Conservation (phyloP, 92 coral and sea anemone species). For the Actinernus sp. region DNA sequence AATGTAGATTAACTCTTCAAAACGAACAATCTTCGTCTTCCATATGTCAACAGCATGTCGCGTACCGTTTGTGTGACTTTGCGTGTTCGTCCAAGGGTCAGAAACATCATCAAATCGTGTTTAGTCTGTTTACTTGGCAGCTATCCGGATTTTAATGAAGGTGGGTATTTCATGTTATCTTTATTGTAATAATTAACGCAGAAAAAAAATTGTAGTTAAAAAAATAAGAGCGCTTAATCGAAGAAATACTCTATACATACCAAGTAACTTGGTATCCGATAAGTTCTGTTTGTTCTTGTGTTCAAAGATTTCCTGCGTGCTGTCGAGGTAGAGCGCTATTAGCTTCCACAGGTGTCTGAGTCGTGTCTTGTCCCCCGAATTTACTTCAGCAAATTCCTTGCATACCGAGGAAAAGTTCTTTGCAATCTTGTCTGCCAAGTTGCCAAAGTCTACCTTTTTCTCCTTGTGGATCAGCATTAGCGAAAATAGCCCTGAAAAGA, state of each 20-base stretch:
- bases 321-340: constrained; percentile 78
- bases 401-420: constrained; percentile 46
- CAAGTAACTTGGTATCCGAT: constrained; percentile 75
- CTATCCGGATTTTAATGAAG: too few species aligned
- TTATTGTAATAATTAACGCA: too few species aligned
- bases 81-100: too few species aligned
- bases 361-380: constrained; percentile 68
- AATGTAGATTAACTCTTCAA: too few species aligned
- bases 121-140: too few species aligned
- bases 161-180: too few species aligned
- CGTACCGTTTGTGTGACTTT: too few species aligned
- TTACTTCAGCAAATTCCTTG: constrained; percentile 24
- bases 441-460: constrained; percentile 71
- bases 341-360: constrained; percentile 84
- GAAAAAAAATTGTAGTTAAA: too few species aligned
- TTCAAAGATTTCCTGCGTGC: constrained; percentile 88
- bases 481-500: constrained; percentile 75
- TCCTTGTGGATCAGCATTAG: constrained; percentile 86
- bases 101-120: too few species aligned
- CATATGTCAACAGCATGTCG: too few species aligned
- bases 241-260: constrained; percentile 30
- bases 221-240: background rate
- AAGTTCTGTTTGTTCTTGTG: constrained; percentile 81
- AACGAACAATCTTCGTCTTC: too few species aligned
- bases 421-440: constrained; percentile 79